Evolutionary conservation across 92 coral and sea anemone species (phyloP).

Genomic region (Siderastrea radians): DNA sequence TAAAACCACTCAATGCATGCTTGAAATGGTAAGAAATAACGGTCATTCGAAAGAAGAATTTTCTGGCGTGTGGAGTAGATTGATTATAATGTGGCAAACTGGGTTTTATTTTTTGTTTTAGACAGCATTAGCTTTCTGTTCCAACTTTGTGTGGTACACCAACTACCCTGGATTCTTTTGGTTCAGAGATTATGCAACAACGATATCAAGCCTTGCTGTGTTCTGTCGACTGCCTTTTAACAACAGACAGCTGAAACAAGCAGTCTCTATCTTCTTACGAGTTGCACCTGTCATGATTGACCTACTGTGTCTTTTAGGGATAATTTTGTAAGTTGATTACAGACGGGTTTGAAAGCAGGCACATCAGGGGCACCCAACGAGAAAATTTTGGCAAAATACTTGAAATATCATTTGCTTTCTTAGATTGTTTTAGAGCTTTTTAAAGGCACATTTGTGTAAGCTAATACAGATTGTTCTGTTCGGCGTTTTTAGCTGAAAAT

Average conservation of each 20-base stretch:
- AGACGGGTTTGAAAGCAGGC: neutral
- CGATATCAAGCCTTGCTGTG: constrained; percentile 86
- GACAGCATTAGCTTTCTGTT: constrained; percentile 78
- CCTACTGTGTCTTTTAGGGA: constrained; percentile 81
- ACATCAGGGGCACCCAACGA: too few relatives aligned
- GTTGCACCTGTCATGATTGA: constrained; percentile 91
- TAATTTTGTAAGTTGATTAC: constrained; percentile 74
- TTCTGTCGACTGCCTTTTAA: constrained; percentile 89
- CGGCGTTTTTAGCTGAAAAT: too few relatives aligned
- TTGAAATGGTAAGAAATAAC: too few relatives aligned
- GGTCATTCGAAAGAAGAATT: too few relatives aligned
- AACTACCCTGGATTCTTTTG: constrained; percentile 55
- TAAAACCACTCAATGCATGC: too few relatives aligned
- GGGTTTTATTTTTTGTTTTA: neutral
- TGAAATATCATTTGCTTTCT: too few relatives aligned
- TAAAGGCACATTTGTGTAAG: too few relatives aligned
- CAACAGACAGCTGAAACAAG: constrained; percentile 84
- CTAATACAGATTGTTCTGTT: too few relatives aligned
- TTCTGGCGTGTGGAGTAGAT: neutral
- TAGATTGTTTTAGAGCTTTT: too few relatives aligned
- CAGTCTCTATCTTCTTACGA: constrained; percentile 80
- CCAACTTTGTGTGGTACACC: constrained; percentile 86
- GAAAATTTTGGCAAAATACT: too few relatives aligned
- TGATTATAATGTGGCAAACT: neutral
- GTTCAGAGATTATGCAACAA: constrained; percentile 76